Percentiles rank a stretch among this genome's conserved stretches.
Evolutionary conservation across 2,888 invertebrate species (phyloP).

Genomic region (Chironomus riparius): DNA sequence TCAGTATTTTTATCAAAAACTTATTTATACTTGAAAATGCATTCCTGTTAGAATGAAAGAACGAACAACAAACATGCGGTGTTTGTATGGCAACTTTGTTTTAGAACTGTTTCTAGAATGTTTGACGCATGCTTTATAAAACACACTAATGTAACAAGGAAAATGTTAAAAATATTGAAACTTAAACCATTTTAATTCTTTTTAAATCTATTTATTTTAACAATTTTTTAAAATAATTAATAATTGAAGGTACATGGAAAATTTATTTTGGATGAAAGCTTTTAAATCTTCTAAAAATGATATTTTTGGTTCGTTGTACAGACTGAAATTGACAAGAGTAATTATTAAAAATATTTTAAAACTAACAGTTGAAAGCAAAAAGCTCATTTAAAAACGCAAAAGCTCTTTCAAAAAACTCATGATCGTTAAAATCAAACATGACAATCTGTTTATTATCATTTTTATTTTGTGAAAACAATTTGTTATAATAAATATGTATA

Average conservation of each 20-base stretch:
- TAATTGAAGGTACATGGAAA: too few species aligned
- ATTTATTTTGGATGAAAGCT: neutral
- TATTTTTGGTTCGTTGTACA: neutral
- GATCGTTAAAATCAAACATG: neutral
- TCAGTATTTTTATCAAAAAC: too few species aligned
- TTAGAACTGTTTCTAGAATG: too few species aligned
- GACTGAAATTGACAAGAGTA: neutral
- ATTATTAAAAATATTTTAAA: neutral
- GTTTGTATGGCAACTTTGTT: too few species aligned
- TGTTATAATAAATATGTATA: too few species aligned
- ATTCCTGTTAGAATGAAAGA: neutral
- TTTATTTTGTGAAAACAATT: neutral
- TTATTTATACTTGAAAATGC: too few species aligned
- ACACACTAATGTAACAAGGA: too few species aligned
- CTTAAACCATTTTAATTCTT: too few species aligned
- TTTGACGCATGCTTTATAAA: too few species aligned
- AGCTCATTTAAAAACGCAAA: neutral
- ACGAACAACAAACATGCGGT: neutral
- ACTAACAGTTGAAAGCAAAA: neutral
- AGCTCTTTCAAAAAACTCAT: neutral
- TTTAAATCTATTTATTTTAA: neutral
- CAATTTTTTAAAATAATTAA: neutral
- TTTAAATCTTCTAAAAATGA: constrained; percentile 2
- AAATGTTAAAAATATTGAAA: neutral
- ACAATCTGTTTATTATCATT: neutral